These are phyloP conservation scores for Drosophila putrida DNA, from an alignment of 2,888 invertebrate genomes.

Conservation along the genomic window DNA sequence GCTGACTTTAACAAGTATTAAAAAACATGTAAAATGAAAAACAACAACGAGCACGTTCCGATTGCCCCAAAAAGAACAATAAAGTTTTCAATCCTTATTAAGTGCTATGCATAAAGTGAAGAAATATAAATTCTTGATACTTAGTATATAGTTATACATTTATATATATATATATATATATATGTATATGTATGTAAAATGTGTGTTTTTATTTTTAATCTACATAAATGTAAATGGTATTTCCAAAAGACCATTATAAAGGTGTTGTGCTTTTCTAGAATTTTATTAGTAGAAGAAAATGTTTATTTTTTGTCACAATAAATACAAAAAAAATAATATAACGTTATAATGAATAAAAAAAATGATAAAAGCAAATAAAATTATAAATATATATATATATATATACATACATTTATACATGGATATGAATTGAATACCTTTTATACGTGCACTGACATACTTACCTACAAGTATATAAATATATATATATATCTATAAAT, in stretches of 20 bases:
- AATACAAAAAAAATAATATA: constrained; percentile 28
- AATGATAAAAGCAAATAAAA: constrained; percentile 24
- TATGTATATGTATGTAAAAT: constrained; percentile 62
- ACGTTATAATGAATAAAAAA: constrained; percentile 14
- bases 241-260: constrained; percentile 84
- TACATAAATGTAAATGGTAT: constrained; percentile 79
- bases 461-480: constrained; percentile 68
- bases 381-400: constrained; percentile 41
- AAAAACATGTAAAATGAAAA: neutral
- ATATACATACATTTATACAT: constrained; percentile 70
- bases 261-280: constrained; percentile 85
- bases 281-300: constrained; percentile 80
- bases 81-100: constrained; percentile 62
- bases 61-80: constrained; percentile 35
- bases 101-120: constrained; percentile 69
- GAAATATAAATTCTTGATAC: constrained; percentile 66
- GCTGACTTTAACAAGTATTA: constrained; percentile 33
- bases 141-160: constrained; percentile 55
- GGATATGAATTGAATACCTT: constrained; percentile 76
- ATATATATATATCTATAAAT: constrained; percentile 45
- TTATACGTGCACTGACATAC: constrained; percentile 83
- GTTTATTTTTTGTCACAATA: constrained; percentile 79
- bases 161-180: constrained; percentile 27
- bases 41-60: constrained; percentile 3
- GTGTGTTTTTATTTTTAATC: constrained; percentile 76